Evolutionary conservation across 2,888 invertebrate genomes (phyloP).

Genomic region (Phorcus lineatus): DNA sequence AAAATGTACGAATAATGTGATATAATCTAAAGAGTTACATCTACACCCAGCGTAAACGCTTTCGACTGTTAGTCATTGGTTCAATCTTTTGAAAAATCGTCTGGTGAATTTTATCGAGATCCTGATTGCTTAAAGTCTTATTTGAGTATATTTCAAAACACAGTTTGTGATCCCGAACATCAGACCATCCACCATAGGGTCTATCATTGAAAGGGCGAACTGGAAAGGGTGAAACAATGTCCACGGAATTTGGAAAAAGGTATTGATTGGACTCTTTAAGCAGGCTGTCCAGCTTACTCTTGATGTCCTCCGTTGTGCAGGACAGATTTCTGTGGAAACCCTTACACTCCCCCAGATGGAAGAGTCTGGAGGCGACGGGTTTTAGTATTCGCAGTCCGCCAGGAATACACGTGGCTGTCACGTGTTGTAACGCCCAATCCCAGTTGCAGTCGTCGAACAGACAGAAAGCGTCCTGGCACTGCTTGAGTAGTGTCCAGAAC

Average conservation of each 20-base stretch:
- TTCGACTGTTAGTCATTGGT: neutral
- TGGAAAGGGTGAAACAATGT: neutral
- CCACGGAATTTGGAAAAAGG: neutral
- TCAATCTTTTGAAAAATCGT: neutral
- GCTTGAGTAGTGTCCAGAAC: slow-evolving; percentile 21
- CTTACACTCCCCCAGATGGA: slow-evolving; percentile 24
- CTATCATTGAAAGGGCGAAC: neutral
- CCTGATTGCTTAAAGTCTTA: neutral
- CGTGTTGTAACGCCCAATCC: slow-evolving; percentile 26
- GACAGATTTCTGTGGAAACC: slow-evolving; percentile 21
- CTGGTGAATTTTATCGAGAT: neutral
- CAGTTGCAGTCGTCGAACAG: slow-evolving; percentile 28
- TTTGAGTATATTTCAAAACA: neutral
- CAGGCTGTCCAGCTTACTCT: neutral
- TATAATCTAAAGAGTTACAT: too few species aligned
- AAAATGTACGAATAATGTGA: too few species aligned
- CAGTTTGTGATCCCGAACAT: neutral
- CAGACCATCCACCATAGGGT: slow-evolving; percentile 2
- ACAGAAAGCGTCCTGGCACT: slow-evolving; percentile 24
- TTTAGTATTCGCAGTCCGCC: slow-evolving; percentile 16
- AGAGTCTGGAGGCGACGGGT: slow-evolving; percentile 20
- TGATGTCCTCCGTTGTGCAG: neutral
- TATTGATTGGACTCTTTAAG: neutral
- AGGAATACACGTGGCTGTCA: slow-evolving; percentile 17
- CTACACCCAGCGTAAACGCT: too few species aligned